Percentiles rank a stretch among this genome's conserved stretches.
These are phyloP conservation scores for Bombus waltoni DNA, from an alignment of 1,140 invertebrate species.

Conservation along the genomic window DNA sequence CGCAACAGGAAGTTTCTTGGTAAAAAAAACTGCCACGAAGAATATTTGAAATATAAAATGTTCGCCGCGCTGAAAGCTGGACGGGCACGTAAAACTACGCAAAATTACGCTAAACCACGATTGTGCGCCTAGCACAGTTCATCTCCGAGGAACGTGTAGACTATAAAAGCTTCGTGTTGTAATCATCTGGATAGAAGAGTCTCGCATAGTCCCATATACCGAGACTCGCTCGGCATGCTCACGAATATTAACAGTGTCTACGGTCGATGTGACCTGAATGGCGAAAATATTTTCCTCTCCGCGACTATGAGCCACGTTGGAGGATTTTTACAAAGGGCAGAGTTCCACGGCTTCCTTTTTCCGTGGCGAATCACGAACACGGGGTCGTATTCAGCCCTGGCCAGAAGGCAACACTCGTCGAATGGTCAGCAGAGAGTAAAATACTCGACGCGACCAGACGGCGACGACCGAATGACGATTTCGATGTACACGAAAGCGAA, in stretches of 20 bases:
- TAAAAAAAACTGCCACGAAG: too few relatives aligned
- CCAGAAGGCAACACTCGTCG: not conserved
- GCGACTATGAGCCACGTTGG: not conserved
- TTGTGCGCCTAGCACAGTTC: not conserved
- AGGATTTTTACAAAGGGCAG: slow-evolving; percentile 11
- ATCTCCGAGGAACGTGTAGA: not conserved
- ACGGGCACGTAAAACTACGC: not conserved
- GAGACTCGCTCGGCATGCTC: not conserved
- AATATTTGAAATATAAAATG: too few relatives aligned
- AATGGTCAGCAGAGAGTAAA: slow-evolving; percentile 9
- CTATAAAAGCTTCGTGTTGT: not conserved
- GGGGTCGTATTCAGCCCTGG: not conserved
- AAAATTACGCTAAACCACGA: not conserved
- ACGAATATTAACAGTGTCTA: slow-evolving; percentile 20
- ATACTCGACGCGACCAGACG: not conserved
- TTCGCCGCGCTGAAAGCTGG: not conserved
- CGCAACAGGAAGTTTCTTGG: too few relatives aligned
- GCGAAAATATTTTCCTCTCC: slow-evolving; percentile 11
- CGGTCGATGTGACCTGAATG: not conserved
- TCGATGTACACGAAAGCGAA: slow-evolving; percentile 13
- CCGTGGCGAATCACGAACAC: not conserved
- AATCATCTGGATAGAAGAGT: slow-evolving; percentile 10
- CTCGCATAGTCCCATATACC: not conserved
- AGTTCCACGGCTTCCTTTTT: too few relatives aligned
- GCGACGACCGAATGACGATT: slow-evolving; percentile 4